Base-by-base conservation (phyloP, 1,140 invertebrate species). In the Drosophila erecta region DNA sequence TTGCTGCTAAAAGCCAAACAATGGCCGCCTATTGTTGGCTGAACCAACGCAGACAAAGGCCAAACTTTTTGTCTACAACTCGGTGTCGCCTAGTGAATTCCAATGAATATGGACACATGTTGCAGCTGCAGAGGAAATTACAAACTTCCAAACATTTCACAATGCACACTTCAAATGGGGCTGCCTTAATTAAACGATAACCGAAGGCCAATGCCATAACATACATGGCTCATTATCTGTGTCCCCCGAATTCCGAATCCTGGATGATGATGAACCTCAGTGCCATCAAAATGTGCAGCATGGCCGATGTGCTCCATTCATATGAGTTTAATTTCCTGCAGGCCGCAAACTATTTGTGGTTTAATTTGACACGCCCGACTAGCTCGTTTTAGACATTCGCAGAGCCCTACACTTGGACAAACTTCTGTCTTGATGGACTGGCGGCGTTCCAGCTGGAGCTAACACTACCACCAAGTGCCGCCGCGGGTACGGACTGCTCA, bases 1-100 rank as follows among this genome's bases (percentile, higher is more conserved):
- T 83, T 86, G 65, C 81, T 87, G 83, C 83, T 87, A 86, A 87
- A 87, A 83, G 83, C 57, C 84, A 86, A 83, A 89, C 83, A 87
- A 83, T 87, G 58, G 66, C 40, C 54, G 61, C 58, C 86, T 67
- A 86, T 89, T 89, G 83, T 87, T 83, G 79, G 66, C 64, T 57
- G 53, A 76, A 76, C 46, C 59, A 50, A 74, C 75, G 46, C 77
- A 70, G 47, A 89, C 83, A 89, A 58, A 69, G 62, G 55, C 24
- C 70, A 71, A 61, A 61, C 80, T 65, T 61, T 66, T 79, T 76
- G 74, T 77, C 53, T 77, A 37, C 71, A 55, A 44, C 47, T 77
- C 54, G 41, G 65, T 58, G 72, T 64, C 57, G 78, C 33, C 51
- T 79, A 67, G 64, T 67, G 64, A 65, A 65, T 67, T 41, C 64